Evolutionary conservation across 2,113 vertebrate species (phyloP).

Genomic region (Phoxinus phoxinus): DNA sequence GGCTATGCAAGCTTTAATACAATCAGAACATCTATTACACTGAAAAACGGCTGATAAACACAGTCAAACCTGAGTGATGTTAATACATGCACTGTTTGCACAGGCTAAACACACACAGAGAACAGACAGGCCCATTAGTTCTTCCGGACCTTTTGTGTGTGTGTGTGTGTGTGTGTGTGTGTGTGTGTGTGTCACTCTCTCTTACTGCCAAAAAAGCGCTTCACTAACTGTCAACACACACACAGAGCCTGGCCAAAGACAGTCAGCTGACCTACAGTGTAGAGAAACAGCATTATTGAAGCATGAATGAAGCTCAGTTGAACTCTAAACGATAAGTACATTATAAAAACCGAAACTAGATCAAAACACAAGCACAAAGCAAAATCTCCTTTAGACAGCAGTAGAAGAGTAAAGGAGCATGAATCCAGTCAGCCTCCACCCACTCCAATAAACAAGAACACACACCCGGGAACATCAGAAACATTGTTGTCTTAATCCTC

Average conservation of each 20-base stretch:
- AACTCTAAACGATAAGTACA: not conserved
- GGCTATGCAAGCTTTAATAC: constrained; percentile 14
- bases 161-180: not conserved
- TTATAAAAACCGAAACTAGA: not conserved
- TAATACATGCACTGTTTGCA: constrained; percentile 6
- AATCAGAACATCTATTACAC: constrained; percentile 11
- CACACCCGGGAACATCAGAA: constrained; percentile 14
- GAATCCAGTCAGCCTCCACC: constrained; percentile 15
- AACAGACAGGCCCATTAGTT: not conserved
- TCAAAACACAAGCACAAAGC: constrained; percentile 25
- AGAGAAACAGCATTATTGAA: not conserved
- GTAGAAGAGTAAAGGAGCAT: not conserved
- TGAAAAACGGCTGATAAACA: not conserved
- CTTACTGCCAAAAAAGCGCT: constrained; percentile 4
- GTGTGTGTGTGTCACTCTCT: not conserved
- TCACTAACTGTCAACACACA: constrained; percentile 7
- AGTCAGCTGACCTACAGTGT: not conserved
- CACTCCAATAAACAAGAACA: constrained; percentile 32
- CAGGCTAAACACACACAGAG: not conserved
- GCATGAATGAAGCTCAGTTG: constrained; percentile 1
- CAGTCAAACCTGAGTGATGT: constrained; percentile 12
- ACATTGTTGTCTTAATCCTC: constrained; percentile 28
- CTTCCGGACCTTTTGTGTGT: not conserved
- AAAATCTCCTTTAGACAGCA: constrained; percentile 1
- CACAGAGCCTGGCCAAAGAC: not conserved